Conservation (phyloP, 2,888 invertebrate species). For the Reticulitermes lucifugus region DNA sequence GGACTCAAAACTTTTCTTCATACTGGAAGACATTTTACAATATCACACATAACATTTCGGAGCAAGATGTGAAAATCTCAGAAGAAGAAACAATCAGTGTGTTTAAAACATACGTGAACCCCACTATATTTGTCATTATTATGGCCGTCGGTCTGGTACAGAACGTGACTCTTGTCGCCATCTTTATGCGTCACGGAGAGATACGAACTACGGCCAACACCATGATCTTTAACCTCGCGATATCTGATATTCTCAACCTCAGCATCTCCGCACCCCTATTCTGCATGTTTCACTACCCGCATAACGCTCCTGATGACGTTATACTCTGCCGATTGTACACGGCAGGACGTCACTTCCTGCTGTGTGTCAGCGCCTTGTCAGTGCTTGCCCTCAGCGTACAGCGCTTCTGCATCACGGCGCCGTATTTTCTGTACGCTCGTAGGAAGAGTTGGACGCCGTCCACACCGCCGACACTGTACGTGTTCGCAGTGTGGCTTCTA, state of each 20-base stretch:
- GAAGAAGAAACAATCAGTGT: not conserved
- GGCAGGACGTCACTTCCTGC: not conserved
- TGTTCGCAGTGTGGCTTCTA: not conserved
- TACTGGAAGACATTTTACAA: too few relatives aligned
- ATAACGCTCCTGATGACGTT: not conserved
- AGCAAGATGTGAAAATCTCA: too few relatives aligned
- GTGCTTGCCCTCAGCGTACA: conserved; percentile 14
- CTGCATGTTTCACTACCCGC: not conserved
- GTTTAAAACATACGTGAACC: not conserved
- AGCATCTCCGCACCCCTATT: not conserved
- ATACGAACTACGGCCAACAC: not conserved
- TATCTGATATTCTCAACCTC: conserved; percentile 5
- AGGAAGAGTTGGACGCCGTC: not conserved
- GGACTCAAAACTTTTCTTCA: too few relatives aligned
- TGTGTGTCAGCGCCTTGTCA: not conserved
- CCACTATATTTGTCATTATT: not conserved
- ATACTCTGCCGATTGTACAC: not conserved
- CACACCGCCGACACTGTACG: not conserved
- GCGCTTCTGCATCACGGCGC: not conserved
- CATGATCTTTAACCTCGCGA: not conserved
- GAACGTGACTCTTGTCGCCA: not conserved
- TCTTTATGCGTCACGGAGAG: not conserved
- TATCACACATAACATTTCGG: too few relatives aligned
- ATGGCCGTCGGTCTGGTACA: not conserved
- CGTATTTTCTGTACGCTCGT: not conserved